Conservation (phyloP, 2,113 vertebrate genomes). For the Erpornis zantholeuca region DNA sequence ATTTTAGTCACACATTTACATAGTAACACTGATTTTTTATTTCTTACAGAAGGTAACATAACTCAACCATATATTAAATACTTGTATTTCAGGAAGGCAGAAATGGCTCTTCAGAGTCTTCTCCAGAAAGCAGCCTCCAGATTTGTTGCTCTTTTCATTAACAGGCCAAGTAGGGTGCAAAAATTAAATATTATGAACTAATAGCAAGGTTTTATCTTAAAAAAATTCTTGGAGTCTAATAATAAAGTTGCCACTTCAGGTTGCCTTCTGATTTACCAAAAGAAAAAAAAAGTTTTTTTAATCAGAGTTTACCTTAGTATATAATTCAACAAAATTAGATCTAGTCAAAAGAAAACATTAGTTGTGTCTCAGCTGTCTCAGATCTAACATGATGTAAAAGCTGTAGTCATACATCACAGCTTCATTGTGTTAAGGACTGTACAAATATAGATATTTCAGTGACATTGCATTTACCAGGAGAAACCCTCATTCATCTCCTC, state of each 20-base stretch:
- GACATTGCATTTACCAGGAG: neutral
- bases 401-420: neutral
- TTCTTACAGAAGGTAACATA: neutral
- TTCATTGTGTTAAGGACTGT: neutral
- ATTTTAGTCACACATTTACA: neutral
- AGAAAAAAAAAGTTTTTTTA: neutral
- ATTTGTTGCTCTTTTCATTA: neutral
- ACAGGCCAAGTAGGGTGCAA: neutral
- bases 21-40: neutral
- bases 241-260: neutral
- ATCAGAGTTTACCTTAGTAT: neutral
- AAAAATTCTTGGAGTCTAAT: neutral
- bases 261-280: neutral
- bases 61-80: neutral
- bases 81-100: neutral
- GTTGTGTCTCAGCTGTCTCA: neutral
- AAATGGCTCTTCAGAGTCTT: neutral
- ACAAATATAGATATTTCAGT: neutral
- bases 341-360: neutral
- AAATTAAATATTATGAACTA: neutral
- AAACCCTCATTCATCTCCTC: neutral
- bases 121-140: neutral
- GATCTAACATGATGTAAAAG: neutral
- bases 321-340: neutral
- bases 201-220: neutral